Evolutionary conservation across 2,888 invertebrate species (phyloP).

Genomic region (Oscheius sp.): DNA sequence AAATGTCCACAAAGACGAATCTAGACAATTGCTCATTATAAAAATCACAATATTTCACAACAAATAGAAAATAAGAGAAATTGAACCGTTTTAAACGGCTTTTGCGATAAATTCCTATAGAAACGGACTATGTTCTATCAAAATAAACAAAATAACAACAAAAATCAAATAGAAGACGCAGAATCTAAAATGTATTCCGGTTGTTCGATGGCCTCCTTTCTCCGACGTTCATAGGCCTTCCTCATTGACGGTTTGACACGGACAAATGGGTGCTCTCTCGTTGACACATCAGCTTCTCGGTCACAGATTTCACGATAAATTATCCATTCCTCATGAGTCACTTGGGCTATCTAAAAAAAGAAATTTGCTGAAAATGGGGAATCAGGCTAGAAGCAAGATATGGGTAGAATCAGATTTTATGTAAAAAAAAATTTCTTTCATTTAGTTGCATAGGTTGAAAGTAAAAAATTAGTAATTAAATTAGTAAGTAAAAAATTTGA

Average conservation of each 20-base stretch:
- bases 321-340: conserved; percentile 54
- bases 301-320: conserved; percentile 46
- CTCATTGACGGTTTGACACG: conserved; percentile 59
- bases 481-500: too few relatives aligned
- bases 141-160: conserved; percentile 5
- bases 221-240: conserved; percentile 57
- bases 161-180: neutral
- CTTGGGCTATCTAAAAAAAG: conserved; percentile 47
- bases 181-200: conserved; percentile 29
- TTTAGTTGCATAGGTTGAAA: too few relatives aligned
- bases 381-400: too few relatives aligned
- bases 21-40: neutral
- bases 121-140: neutral
- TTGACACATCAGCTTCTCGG: conserved; percentile 45
- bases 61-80: neutral
- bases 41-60: neutral
- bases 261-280: conserved; percentile 62
- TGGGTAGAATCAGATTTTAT: too few relatives aligned
- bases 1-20: too few relatives aligned
- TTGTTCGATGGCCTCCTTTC: conserved; percentile 5
- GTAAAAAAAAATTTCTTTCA: too few relatives aligned
- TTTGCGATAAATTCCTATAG: neutral
- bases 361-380: neutral
- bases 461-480: neutral
- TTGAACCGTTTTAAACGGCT: neutral